Base-by-base conservation (phyloP, 2,113 vertebrate genomes). In the Puma concolor region DNA sequence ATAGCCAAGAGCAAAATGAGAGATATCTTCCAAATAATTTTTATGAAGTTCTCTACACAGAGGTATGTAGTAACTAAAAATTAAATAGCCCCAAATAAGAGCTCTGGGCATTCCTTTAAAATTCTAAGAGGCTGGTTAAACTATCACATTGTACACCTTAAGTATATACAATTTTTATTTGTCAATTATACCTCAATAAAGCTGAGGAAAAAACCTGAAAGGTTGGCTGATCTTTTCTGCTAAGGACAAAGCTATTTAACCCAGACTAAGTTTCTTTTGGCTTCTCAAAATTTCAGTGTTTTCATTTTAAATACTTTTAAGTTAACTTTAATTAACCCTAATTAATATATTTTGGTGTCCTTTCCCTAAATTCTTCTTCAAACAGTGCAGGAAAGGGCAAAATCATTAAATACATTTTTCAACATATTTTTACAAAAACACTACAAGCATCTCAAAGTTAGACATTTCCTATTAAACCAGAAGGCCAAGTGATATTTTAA, bases 221-320 rank as follows among this genome's bases (percentile, higher is more conserved):
- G 36, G 19, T 6, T 84, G 12, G 64, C 38, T 87, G 19, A 60
- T 81, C 44, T 74, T 69, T 48, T 92, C 79, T 79, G 77, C 80
- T 93, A 48, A 82, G 50, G 57, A 83, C 57, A 77, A 57, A 88
- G 69, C 29, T 83, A 69, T 66, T 94, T 94, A 89, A 92, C 36
- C 84, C 88, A 66, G 25, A 80, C 25, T 19, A 76, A 69, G 9
- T 84, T 82, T 79, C 50, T 92, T 84, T 16, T 14, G 50, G 50
- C 52, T 88, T 97, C 36, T 71, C 57, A 92, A 96, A 97, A 93
- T n/a, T 33, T 54, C 50, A 95, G 21, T 38, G 7, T 64, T 91
- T 88, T 74, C 74, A 89, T 54, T 93, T 87, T 71, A 96, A 79
- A 82, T 63, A 83, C 60, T 93, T 93, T 38, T 29, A 88, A 79